Conservation (phyloP, 2,888 invertebrate genomes). For the Stenoptilia bipunctidactyla region DNA sequence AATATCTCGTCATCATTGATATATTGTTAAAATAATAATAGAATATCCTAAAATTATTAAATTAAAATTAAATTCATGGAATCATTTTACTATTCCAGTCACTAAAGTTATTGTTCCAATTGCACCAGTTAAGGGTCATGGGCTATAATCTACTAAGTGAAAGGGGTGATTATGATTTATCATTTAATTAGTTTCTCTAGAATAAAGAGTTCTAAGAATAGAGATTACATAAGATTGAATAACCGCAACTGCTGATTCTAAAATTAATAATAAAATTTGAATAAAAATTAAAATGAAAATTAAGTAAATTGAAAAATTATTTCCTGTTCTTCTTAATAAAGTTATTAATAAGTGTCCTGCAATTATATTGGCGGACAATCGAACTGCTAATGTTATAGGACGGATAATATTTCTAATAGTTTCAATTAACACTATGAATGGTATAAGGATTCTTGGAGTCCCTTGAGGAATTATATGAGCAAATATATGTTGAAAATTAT, state of each 20-base stretch:
- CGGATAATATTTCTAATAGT: constrained; percentile 80
- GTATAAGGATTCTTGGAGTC: constrained; percentile 74
- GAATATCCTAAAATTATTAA: constrained; percentile 64
- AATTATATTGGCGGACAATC: constrained; percentile 83
- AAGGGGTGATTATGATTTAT: constrained; percentile 71
- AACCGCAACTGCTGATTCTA: constrained; percentile 73
- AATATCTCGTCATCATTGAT: constrained; percentile 80
- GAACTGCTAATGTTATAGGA: constrained; percentile 77
- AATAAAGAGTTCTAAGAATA: constrained; percentile 75
- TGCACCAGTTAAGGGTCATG: constrained; percentile 74
- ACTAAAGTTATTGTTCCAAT: constrained; percentile 70
- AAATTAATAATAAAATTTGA: constrained; percentile 63
- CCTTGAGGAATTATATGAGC: constrained; percentile 78
- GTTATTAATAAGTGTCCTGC: constrained; percentile 79
- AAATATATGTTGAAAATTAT: constrained; percentile 74
- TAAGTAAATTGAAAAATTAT: constrained; percentile 26
- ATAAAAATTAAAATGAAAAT: constrained; percentile 41
- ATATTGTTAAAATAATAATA: constrained; percentile 62
- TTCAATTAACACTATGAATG: constrained; percentile 83
- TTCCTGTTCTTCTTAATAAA: constrained; percentile 56
- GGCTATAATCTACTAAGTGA: constrained; percentile 76
- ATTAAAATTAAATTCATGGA: constrained; percentile 65
- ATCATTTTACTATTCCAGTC: constrained; percentile 73
- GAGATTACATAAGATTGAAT: constrained; percentile 79
- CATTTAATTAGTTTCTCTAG: constrained; percentile 76